Conservation (phyloP, 2,888 invertebrate species). For the Polietes domitor region DNA sequence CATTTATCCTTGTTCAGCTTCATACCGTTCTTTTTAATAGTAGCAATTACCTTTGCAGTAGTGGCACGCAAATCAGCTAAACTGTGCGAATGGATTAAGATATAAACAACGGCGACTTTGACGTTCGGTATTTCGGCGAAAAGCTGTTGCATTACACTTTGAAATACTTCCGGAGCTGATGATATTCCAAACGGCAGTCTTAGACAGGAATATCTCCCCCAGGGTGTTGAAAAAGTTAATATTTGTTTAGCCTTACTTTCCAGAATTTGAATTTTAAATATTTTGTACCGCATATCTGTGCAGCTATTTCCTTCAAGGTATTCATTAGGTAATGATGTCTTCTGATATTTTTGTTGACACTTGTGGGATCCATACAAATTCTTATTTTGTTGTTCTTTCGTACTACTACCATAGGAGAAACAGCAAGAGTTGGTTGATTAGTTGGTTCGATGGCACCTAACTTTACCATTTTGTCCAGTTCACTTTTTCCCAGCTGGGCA, state of each 20-base stretch:
- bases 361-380: constrained; percentile 56
- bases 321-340: constrained; percentile 37
- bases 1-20: too few species aligned
- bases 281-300: constrained; percentile 33
- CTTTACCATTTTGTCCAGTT: constrained; percentile 61
- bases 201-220: constrained; percentile 59
- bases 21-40: constrained; percentile 27
- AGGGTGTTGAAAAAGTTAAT: constrained; percentile 59
- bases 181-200: constrained; percentile 24
- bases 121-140: constrained; percentile 60
- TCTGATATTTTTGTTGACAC: constrained; percentile 50
- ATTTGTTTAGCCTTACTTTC: constrained; percentile 56
- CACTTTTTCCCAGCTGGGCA: constrained; percentile 59
- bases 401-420: constrained; percentile 62
- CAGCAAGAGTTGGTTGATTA: constrained; percentile 62
- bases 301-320: constrained; percentile 40
- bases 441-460: constrained; percentile 59
- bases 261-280: constrained; percentile 56
- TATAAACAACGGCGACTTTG: constrained; percentile 68
- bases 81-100: constrained; percentile 68
- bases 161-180: constrained; percentile 22
- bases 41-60: constrained; percentile 52
- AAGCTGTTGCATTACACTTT: too few species aligned
- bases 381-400: constrained; percentile 43
- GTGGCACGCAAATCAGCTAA: constrained; percentile 56